Conservation (phyloP, 2,113 vertebrate species). For the Panurus biarmicus region DNA sequence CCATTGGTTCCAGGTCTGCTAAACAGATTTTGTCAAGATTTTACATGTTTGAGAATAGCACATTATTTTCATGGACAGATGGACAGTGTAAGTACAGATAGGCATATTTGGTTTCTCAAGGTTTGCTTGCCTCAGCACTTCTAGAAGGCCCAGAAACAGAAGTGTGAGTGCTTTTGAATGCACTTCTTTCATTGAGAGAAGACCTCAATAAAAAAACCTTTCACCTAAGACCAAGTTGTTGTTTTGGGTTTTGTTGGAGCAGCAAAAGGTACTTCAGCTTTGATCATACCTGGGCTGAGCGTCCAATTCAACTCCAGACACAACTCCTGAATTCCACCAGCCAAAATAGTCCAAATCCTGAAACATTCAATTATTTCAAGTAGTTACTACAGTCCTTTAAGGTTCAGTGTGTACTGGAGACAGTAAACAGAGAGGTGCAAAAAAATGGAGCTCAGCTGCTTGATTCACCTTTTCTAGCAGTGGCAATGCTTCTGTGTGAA, state of each 20-base stretch:
- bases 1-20: neutral
- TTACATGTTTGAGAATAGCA: neutral
- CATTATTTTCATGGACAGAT: neutral
- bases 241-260: neutral
- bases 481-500: neutral
- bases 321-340: neutral
- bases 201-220: too few relatives aligned
- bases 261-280: neutral
- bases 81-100: neutral
- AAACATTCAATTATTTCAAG: neutral
- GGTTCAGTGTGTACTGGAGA: neutral
- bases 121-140: neutral
- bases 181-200: neutral
- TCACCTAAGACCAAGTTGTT: neutral
- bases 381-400: neutral
- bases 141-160: neutral
- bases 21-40: neutral
- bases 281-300: neutral
- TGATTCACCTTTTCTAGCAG: neutral
- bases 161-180: neutral
- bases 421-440: neutral
- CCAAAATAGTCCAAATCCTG: neutral
- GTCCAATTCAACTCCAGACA: neutral
- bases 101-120: neutral
- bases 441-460: neutral